Evolutionary conservation across 2,888 invertebrate species (phyloP).

Genomic region (Nephrotoma appendiculata): DNA sequence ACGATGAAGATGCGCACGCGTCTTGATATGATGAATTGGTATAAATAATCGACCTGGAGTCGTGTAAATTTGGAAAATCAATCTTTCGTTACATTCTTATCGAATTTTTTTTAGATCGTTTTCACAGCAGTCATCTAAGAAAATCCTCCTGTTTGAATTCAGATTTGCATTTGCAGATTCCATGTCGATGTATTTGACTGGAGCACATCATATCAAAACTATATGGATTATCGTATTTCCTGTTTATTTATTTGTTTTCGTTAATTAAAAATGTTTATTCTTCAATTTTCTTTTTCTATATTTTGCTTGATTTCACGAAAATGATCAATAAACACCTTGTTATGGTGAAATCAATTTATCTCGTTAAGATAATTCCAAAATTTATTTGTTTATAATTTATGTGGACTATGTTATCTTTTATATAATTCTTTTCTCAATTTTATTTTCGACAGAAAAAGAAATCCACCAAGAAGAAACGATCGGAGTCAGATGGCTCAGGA

Average conservation of each 20-base stretch:
- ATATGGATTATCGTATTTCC: not conserved
- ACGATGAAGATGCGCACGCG: not conserved
- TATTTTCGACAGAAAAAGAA: slow-evolving; percentile 38
- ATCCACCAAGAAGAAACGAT: slow-evolving; percentile 39
- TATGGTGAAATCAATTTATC: not conserved
- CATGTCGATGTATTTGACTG: not conserved
- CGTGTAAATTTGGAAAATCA: not conserved
- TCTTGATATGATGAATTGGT: not conserved
- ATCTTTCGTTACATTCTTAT: not conserved
- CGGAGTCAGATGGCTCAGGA: slow-evolving; percentile 38
- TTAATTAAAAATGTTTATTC: not conserved
- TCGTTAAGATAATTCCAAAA: not conserved
- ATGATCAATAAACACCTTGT: not conserved
- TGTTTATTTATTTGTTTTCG: not conserved
- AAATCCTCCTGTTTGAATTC: not conserved
- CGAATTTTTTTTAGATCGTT: not conserved
- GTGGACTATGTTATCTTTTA: not conserved
- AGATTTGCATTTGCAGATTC: not conserved
- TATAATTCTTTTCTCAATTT: not conserved
- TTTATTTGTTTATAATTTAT: not conserved
- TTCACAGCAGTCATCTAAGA: not conserved
- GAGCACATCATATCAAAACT: not conserved
- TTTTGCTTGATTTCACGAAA: not conserved
- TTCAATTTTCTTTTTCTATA: not conserved
- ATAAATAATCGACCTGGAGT: not conserved